phyloP scores from a whole-genome alignment of 2,113 vertebrate species.

The Nycticebus coucang region DNA sequence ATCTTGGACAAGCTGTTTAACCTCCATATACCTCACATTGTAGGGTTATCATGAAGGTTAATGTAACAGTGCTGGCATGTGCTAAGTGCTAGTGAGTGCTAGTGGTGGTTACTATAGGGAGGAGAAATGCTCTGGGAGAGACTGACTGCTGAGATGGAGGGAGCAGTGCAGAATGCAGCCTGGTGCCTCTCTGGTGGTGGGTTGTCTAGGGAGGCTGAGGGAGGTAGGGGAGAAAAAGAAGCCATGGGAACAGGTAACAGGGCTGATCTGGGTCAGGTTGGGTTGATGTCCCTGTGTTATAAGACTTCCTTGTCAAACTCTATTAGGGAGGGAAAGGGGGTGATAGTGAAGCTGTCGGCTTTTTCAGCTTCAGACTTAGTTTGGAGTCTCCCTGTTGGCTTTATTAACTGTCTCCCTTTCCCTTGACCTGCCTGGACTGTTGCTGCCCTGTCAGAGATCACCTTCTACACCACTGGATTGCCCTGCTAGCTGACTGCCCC shows the following conservation, averaged over 20 bases:
- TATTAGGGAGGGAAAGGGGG: neutral
- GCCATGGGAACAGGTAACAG: neutral
- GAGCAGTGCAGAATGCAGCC: neutral
- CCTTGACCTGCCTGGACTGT: neutral
- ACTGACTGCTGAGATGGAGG: neutral
- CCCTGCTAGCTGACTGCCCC: constrained; percentile 96
- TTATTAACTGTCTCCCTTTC: constrained; percentile 16
- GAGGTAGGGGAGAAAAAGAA: neutral
- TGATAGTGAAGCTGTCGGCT: neutral
- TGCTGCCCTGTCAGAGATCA: constrained; percentile 90
- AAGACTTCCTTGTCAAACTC: neutral
- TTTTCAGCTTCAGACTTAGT: neutral
- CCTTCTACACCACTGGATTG: constrained; percentile 98
- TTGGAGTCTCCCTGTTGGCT: neutral
- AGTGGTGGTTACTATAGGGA: neutral
- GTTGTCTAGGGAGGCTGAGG: neutral
- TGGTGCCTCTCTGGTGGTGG: neutral
- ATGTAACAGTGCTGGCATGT: neutral
- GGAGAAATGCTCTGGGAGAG: neutral
- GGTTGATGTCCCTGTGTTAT: neutral
- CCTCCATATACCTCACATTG: neutral
- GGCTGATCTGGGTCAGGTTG: neutral
- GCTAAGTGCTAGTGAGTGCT: neutral
- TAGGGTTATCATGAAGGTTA: neutral
- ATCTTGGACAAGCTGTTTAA: neutral